Evolutionary conservation across 2,888 invertebrate species (phyloP).

Genomic region (Saturnia pavonia): DNA sequence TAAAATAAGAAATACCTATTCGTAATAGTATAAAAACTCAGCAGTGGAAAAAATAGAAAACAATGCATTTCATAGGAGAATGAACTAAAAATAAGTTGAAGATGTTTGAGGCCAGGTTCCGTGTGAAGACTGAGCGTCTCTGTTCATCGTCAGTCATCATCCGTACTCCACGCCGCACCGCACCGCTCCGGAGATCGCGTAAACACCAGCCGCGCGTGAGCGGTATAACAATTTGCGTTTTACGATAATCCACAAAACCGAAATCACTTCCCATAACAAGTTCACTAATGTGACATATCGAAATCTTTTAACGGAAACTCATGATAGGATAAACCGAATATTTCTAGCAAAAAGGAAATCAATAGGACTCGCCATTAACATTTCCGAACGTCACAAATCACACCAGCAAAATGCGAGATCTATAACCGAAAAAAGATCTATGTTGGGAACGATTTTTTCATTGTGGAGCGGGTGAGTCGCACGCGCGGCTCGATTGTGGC

Average conservation of each 20-base stretch:
- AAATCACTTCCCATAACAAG: conserved; percentile 36
- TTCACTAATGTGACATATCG: conserved; percentile 23
- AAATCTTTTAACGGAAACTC: conserved; percentile 23
- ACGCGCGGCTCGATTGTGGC: conserved; percentile 81
- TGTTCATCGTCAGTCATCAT: conserved; percentile 70
- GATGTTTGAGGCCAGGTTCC: conserved; percentile 53
- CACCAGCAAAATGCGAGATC: conserved; percentile 80
- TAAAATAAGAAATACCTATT: background rate
- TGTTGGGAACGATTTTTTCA: conserved; percentile 76
- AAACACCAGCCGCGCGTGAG: conserved; percentile 58
- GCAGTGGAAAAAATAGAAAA: conserved; percentile 35
- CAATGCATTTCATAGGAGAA: conserved; percentile 42
- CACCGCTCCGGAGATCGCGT: conserved; percentile 54
- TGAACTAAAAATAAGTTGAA: conserved; percentile 58
- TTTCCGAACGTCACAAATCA: conserved; percentile 81
- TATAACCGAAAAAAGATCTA: conserved; percentile 78
- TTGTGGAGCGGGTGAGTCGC: conserved; percentile 72
- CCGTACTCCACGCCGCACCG: conserved; percentile 23
- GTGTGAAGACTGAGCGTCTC: conserved; percentile 70
- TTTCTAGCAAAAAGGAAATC: conserved; percentile 55
- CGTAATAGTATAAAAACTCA: background rate
- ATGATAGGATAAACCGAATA: conserved; percentile 27
- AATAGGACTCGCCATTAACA: conserved; percentile 72
- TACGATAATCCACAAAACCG: conserved; percentile 49
- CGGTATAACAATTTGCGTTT: conserved; percentile 64